A percentile compares a stretch with the other conserved stretches of the same genome.
phyloP scores from a whole-genome alignment of 2,113 vertebrate species.

The Piprites chloris region DNA sequence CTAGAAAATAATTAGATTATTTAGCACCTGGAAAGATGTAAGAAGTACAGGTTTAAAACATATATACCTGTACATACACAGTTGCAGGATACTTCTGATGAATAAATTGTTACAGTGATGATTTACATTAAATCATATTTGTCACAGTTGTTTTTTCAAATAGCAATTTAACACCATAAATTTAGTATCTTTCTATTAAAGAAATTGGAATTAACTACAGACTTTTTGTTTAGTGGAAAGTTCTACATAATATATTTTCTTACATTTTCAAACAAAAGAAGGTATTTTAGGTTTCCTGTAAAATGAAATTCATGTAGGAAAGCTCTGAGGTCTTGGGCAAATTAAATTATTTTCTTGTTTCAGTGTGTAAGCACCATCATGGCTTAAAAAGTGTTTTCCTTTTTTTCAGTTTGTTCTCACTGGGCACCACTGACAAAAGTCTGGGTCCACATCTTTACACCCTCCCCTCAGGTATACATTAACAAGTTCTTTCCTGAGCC shows the following conservation, averaged over 20 bases:
- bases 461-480: neutral
- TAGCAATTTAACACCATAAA: neutral
- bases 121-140: neutral
- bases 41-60: neutral
- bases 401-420: neutral
- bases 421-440: neutral
- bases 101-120: neutral
- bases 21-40: neutral
- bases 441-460: neutral
- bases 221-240: neutral
- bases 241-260: neutral
- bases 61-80: neutral
- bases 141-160: neutral
- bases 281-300: neutral
- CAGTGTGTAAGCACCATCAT: neutral
- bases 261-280: neutral
- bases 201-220: neutral
- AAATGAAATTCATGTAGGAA: neutral
- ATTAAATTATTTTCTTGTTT: neutral
- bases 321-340: neutral
- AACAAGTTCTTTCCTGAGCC: neutral
- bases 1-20: neutral
- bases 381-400: neutral
- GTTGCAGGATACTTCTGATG: neutral
- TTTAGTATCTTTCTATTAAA: neutral